Conservation (phyloP, 2,113 vertebrate species). For the Anolis carolinensis region DNA sequence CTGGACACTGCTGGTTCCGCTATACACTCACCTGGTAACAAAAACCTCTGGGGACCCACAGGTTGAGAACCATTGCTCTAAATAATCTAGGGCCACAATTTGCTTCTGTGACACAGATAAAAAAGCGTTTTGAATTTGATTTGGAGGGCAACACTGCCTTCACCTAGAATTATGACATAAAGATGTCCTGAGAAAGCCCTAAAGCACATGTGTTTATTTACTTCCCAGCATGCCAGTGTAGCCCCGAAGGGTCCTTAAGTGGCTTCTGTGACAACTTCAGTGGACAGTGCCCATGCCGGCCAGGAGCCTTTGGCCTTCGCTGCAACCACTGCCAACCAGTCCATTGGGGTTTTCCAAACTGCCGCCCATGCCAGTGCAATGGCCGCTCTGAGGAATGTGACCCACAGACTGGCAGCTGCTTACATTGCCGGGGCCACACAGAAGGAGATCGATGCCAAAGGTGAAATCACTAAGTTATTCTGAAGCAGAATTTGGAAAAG, state of each 20-base stretch:
- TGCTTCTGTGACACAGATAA: background rate
- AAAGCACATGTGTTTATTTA: background rate
- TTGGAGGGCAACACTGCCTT: background rate
- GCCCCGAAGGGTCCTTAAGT: slow-evolving; percentile 83
- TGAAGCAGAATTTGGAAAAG: background rate
- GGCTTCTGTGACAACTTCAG: slow-evolving; percentile 83
- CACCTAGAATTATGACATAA: background rate
- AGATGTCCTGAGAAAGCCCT: background rate
- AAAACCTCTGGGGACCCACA: too few relatives aligned
- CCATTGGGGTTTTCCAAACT: slow-evolving; percentile 95
- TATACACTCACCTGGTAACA: too few relatives aligned
- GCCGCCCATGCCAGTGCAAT: slow-evolving; percentile 88
- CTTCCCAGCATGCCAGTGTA: slow-evolving; percentile 88
- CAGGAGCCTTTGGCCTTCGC: slow-evolving; percentile 84
- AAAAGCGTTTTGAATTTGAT: background rate
- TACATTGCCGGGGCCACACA: slow-evolving; percentile 88
- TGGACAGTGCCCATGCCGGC: slow-evolving; percentile 88
- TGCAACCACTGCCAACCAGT: slow-evolving; percentile 89
- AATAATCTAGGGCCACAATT: background rate
- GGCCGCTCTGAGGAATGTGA: slow-evolving; percentile 87
- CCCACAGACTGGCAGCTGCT: slow-evolving; percentile 82
- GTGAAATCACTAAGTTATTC: slow-evolving; percentile 62
- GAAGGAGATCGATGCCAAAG: slow-evolving; percentile 90
- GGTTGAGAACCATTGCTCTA: too few relatives aligned
- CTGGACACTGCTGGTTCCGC: too few relatives aligned